These are phyloP conservation scores for Agrilus cyanescens DNA, from an alignment of 2,888 invertebrate genomes.

Conservation along the genomic window DNA sequence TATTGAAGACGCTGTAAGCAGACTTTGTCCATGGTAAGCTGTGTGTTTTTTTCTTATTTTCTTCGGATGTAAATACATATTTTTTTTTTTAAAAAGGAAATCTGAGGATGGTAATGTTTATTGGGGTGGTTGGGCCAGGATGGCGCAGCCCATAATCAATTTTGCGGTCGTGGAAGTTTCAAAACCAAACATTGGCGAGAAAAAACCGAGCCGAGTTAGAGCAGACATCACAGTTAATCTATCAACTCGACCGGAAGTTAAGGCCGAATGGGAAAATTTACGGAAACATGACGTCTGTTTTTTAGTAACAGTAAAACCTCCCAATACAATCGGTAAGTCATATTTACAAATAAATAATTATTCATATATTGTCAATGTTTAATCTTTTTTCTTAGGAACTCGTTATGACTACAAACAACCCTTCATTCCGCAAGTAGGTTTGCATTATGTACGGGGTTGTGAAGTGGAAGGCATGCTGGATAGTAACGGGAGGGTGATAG, in stretches of 20 bases:
- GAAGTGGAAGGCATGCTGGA: conserved; percentile 98
- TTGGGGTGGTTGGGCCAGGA: conserved; percentile 98
- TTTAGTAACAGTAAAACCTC: conserved; percentile 81
- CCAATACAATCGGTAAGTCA: conserved; percentile 65
- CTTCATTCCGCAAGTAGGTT: conserved; percentile 86
- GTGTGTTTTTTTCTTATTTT: not conserved
- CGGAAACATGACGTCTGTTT: conserved; percentile 98
- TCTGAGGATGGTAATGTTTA: conserved; percentile 75
- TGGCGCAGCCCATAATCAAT: conserved; percentile 89
- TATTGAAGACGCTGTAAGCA: conserved; percentile 91
- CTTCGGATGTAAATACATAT: not conserved
- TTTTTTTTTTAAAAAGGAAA: conserved; percentile 43
- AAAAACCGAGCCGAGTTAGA: conserved; percentile 86
- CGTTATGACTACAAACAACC: conserved; percentile 71
- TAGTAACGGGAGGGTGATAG: conserved; percentile 87
- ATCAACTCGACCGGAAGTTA: conserved; percentile 81
- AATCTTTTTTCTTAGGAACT: conserved; percentile 42
- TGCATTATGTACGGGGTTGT: conserved; percentile 88
- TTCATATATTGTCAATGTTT: not conserved
- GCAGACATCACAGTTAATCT: conserved; percentile 92
- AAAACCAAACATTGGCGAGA: conserved; percentile 80
- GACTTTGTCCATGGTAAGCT: conserved; percentile 84
- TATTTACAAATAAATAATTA: conserved; percentile 3
- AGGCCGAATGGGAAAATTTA: conserved; percentile 92
- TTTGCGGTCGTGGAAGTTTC: conserved; percentile 94